Evolutionary conservation across 1,140 invertebrate species (phyloP).

Genomic region (Pseudoatta argentina): DNA sequence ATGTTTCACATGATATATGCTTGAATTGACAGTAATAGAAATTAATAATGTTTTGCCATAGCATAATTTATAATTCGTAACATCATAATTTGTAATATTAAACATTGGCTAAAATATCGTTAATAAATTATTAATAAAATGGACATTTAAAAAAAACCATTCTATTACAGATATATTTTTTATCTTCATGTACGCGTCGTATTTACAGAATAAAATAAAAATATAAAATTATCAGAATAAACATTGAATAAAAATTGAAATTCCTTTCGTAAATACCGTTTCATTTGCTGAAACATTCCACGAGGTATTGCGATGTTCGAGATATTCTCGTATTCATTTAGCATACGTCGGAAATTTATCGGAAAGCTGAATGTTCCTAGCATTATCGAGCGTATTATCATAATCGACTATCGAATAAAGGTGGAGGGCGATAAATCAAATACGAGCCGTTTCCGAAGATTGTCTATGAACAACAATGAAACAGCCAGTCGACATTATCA

Average conservation of each 20-base stretch:
- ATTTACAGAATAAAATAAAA: conserved; percentile 27
- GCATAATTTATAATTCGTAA: not conserved
- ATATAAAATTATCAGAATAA: not conserved
- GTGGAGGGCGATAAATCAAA: conserved; percentile 44
- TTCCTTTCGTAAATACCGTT: not conserved
- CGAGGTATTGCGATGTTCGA: not conserved
- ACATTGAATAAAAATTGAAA: conserved; percentile 7
- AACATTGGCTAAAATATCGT: not conserved
- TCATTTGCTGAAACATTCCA: conserved; percentile 10
- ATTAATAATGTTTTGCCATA: not conserved
- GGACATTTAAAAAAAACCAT: not conserved
- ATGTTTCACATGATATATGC: not conserved
- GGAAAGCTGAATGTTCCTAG: conserved; percentile 21
- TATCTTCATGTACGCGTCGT: not conserved
- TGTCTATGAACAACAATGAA: conserved; percentile 32
- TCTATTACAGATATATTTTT: not conserved
- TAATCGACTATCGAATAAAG: conserved; percentile 43
- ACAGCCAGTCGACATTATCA: conserved; percentile 6
- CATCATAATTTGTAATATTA: not conserved
- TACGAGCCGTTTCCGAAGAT: conserved; percentile 17
- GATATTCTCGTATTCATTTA: conserved; percentile 15
- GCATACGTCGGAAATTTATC: conserved; percentile 13
- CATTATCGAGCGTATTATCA: conserved; percentile 48
- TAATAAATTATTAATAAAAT: not conserved
- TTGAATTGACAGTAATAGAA: not conserved